Evolutionary conservation across 1,140 invertebrate species (phyloP).

Genomic region (Tigriopus japonicus): DNA sequence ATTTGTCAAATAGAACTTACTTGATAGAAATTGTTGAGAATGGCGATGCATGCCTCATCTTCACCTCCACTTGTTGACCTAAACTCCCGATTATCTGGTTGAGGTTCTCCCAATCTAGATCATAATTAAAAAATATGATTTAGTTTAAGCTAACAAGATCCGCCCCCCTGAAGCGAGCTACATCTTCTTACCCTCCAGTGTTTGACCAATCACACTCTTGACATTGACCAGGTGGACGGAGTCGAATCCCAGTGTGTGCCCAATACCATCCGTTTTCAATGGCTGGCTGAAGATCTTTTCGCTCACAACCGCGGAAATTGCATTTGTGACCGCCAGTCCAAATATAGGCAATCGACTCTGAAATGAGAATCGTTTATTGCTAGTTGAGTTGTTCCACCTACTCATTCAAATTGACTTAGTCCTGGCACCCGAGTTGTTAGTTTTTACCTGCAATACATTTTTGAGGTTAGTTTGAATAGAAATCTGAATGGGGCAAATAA

Average conservation of each 20-base stretch:
- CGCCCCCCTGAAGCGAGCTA: background rate
- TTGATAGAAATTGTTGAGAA: conserved; percentile 79
- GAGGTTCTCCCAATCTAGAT: conserved; percentile 29
- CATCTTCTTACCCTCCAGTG: background rate
- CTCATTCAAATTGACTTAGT: no score
- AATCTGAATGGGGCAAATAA: no score
- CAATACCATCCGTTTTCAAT: conserved; percentile 84
- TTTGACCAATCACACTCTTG: background rate
- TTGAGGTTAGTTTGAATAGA: no score
- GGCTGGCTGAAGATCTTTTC: conserved; percentile 62
- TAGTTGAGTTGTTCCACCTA: no score
- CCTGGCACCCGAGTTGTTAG: no score
- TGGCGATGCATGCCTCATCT: conserved; percentile 69
- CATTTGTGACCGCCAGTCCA: conserved; percentile 81
- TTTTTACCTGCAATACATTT: no score
- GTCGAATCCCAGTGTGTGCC: conserved; percentile 70
- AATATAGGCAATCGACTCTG: conserved; percentile 29
- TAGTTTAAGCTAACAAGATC: background rate
- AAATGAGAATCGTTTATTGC: background rate
- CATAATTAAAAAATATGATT: background rate
- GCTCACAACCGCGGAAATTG: conserved; percentile 72
- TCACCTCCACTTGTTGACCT: conserved; percentile 26
- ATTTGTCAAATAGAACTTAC: no score
- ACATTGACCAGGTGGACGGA: conserved; percentile 55
- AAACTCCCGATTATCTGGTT: conserved; percentile 64